Percentiles rank a stretch among this genome's conserved stretches.
Evolutionary conservation across 2,113 vertebrate species (phyloP).

Genomic region (Poecile atricapillus): DNA sequence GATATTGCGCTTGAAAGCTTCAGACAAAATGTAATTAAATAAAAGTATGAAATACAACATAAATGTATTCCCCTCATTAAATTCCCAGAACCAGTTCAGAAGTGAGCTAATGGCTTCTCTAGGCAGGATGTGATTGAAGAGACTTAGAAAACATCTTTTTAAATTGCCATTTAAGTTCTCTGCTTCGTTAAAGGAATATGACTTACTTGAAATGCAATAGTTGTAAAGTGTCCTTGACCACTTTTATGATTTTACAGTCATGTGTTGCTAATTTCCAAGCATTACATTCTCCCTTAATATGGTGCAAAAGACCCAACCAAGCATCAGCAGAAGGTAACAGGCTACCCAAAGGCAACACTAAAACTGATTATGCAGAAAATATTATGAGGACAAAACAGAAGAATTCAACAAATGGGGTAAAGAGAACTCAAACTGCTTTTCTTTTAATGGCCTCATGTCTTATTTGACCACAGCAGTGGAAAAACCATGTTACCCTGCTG

Average conservation of each 20-base stretch:
- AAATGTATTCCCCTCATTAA: background rate
- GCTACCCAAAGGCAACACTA: conserved; percentile 17
- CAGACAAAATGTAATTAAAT: background rate
- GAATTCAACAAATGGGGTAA: background rate
- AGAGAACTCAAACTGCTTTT: background rate
- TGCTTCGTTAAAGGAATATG: conserved; percentile 5
- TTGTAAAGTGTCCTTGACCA: background rate
- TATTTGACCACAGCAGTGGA: background rate
- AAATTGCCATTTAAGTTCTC: conserved; percentile 25
- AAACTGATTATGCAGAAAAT: conserved; percentile 23
- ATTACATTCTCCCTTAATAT: background rate
- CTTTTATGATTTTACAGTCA: background rate
- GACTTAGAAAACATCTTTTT: conserved; percentile 10
- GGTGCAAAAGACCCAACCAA: background rate
- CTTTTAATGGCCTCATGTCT: background rate
- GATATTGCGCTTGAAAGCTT: background rate
- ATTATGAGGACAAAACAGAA: background rate
- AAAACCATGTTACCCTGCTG: background rate
- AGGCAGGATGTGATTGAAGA: background rate
- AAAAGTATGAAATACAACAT: background rate
- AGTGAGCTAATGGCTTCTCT: conserved; percentile 4
- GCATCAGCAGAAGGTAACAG: background rate
- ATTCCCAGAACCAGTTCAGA: conserved; percentile 25
- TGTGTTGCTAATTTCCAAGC: background rate
- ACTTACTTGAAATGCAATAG: background rate